Base-by-base conservation (phyloP, 35 echinoderm and acorn worm genomes). In the Chiridota heheva region DNA sequence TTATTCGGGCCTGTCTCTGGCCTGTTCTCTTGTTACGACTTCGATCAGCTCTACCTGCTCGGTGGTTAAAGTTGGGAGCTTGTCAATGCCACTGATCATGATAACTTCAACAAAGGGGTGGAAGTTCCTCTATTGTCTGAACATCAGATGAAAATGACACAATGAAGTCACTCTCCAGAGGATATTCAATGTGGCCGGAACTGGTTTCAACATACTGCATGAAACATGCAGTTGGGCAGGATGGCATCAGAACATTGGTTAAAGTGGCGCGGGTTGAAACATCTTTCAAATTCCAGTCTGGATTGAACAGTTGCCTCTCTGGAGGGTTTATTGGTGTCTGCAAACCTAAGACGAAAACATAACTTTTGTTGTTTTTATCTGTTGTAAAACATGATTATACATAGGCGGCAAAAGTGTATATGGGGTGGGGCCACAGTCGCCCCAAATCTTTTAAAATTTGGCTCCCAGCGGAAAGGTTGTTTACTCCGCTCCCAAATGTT, bases 1-100 rank as follows among this genome's bases (percentile, higher is more conserved):
- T 82, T n/a, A 88, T 72, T 16, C 62, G 58, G 17, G 40, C 78
- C 45, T 73, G 18, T 36, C 40, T 48, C 27, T 81, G 60, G 73
- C 62, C 53, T 88, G 85, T 3, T 65, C 85, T 66, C 85, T 63
- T 20, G 85, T 88, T 40, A 48, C 58, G 20, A 79, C 40, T 65
- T 88, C 76, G 7, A 77, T 86, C 33, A 44, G 53, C 8, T 42
- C 44, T 70, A 61, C 49, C 58, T 81, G 34, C 22, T 81, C 61
- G 40, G 13, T 30, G 6, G 10, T 43, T 25, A 81, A 30, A 1
- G 38, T 8, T 22, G 78, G 40, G 37, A 46, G 78, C 34, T 31
- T 81, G 6, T 81, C 60, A 17, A 67, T 27, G 28, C 22, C 28
- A 36, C n/a, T n/a, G 31, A 6, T 18, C 5, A 17, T 24, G 18